phyloP scores from a whole-genome alignment of 2,797 vertebrate species.

The Pipistrellus pipistrellus region DNA sequence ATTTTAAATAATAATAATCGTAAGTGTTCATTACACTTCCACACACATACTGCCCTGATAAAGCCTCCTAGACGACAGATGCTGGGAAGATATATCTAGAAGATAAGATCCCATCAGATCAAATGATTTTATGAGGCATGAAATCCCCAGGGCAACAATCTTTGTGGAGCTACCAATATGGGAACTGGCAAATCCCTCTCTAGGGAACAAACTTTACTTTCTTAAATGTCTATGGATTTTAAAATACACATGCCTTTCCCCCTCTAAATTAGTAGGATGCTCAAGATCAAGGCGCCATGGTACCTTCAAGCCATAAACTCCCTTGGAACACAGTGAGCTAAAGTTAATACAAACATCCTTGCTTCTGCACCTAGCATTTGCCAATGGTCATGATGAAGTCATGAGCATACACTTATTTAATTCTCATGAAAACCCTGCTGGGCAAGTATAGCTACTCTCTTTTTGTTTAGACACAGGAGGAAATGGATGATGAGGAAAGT shows the following conservation, averaged over 20 bases:
- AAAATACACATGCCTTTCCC: background rate
- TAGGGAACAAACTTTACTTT: conserved; percentile 1
- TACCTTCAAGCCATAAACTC: background rate
- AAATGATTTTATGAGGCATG: conserved; percentile 26
- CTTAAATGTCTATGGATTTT: background rate
- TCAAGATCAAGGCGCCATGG: background rate
- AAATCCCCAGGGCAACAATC: background rate
- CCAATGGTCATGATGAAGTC: background rate
- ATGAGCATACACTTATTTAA: background rate
- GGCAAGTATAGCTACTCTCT: background rate
- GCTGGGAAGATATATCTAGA: background rate
- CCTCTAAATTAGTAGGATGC: background rate
- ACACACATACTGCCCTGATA: background rate
- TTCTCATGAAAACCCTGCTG: background rate
- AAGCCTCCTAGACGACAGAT: background rate
- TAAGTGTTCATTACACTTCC: background rate
- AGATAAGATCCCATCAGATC: conserved; percentile 8
- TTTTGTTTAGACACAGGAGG: background rate
- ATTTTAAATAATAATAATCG: background rate
- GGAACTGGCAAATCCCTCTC: conserved; percentile 33
- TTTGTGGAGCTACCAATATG: conserved; percentile 1
- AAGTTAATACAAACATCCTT: background rate
- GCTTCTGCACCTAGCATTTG: background rate
- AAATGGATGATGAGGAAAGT: background rate
- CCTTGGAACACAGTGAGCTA: background rate